Conservation (phyloP, 2,797 vertebrate genomes). For the Pteropus rufus region DNA sequence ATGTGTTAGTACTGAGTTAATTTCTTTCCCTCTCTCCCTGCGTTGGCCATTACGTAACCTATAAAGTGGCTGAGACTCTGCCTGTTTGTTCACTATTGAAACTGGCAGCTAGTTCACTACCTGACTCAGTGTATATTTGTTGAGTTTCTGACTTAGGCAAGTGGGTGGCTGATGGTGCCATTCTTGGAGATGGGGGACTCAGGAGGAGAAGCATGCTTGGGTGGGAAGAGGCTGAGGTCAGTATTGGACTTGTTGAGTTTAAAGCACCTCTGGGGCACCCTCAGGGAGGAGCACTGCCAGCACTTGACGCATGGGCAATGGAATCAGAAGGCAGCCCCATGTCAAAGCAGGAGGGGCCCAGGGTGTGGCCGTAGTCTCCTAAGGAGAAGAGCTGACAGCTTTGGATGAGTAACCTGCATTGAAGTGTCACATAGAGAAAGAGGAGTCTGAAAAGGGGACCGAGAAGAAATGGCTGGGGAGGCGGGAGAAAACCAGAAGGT, state of each 20-base stretch:
- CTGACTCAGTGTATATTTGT: background rate
- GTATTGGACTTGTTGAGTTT: background rate
- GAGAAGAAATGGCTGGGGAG: background rate
- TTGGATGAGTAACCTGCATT: background rate
- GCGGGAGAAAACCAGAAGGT: background rate
- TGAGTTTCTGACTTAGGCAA: background rate
- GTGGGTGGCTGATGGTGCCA: background rate
- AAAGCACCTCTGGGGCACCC: background rate
- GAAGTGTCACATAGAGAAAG: background rate
- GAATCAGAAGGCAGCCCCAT: background rate
- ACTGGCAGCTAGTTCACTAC: background rate
- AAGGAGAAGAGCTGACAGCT: background rate
- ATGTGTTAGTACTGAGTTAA: background rate
- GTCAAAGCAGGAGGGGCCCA: too few relatives aligned
- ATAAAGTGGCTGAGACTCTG: background rate
- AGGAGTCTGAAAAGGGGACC: background rate
- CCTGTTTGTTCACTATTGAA: background rate
- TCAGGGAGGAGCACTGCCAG: accelerated
- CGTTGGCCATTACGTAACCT: background rate
- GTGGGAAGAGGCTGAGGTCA: background rate
- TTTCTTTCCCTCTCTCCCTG: accelerated
- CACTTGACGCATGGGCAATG: background rate
- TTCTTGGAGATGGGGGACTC: background rate
- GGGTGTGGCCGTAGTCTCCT: background rate
- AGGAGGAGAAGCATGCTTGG: background rate